phyloP scores from a whole-genome alignment of 2,797 vertebrate species.

The Sebastolobus alascanus region DNA sequence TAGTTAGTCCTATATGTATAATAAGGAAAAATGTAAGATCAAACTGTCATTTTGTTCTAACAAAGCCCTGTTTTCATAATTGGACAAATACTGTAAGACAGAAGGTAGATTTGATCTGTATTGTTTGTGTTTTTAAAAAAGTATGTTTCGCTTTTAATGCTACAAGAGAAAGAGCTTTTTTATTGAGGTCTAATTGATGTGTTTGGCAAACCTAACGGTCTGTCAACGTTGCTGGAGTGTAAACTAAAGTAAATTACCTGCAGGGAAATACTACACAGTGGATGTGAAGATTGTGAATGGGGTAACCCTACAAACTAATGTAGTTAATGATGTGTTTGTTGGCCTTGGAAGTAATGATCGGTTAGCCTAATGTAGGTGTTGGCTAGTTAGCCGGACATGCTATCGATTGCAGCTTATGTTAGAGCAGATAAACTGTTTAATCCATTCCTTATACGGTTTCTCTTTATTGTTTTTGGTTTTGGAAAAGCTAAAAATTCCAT shows the following conservation, averaged over 20 bases:
- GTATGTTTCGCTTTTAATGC: background rate
- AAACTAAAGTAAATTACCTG: background rate
- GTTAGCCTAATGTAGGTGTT: background rate
- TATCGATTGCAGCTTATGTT: background rate
- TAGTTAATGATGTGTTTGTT: background rate
- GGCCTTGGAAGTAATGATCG: background rate
- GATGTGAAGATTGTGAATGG: background rate
- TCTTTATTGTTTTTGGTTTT: background rate
- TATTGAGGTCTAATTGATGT: background rate
- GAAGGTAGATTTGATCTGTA: background rate
- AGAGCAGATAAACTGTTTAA: background rate
- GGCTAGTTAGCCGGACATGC: background rate
- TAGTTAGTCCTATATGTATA: background rate
- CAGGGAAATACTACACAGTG: background rate
- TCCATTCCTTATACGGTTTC: background rate
- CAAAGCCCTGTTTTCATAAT: background rate
- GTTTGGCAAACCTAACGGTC: background rate
- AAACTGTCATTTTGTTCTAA: background rate
- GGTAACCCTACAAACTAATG: background rate
- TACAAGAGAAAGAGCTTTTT: background rate
- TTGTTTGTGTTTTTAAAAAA: background rate
- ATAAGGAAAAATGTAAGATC: background rate
- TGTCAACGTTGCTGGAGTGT: background rate
- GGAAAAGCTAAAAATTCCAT: background rate
- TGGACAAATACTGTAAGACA: background rate